These are phyloP conservation scores for crab-eating macaque (Macaca fascicularis) DNA, from an alignment of 2,113 vertebrate species.

Conservation along the genomic window DNA sequence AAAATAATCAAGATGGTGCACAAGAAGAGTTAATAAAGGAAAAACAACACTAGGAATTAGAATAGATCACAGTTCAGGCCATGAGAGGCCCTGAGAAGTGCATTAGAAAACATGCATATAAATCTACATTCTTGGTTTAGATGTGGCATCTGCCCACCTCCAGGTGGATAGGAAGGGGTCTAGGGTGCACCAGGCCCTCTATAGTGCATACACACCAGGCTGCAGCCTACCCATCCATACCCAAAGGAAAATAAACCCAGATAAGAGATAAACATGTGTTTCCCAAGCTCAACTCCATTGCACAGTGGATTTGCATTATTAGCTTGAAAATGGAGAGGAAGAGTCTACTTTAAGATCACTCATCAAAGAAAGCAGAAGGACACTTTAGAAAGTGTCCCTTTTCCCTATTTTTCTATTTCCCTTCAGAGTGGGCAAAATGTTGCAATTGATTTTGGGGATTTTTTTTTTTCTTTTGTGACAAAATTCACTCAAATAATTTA, in stretches of 20 bases:
- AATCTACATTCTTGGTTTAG: background rate
- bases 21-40: background rate
- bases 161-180: accelerated
- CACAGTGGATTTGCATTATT: too few relatives aligned
- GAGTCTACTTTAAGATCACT: background rate
- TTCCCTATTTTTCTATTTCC: background rate
- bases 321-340: background rate
- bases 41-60: accelerated
- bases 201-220: background rate
- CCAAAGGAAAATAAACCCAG: background rate
- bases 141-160: background rate
- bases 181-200: accelerated
- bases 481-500: background rate
- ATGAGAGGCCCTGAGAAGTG: background rate
- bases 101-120: accelerated
- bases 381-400: background rate
- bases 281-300: background rate
- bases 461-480: background rate
- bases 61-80: background rate
- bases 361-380: background rate
- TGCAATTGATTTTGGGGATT: too few relatives aligned
- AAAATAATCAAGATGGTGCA: background rate
- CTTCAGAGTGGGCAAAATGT: accelerated
- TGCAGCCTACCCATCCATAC: accelerated
- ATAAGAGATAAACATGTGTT: accelerated